Base-by-base conservation (phyloP, 1,140 invertebrate species). In the Campoletis sonorensis region DNA sequence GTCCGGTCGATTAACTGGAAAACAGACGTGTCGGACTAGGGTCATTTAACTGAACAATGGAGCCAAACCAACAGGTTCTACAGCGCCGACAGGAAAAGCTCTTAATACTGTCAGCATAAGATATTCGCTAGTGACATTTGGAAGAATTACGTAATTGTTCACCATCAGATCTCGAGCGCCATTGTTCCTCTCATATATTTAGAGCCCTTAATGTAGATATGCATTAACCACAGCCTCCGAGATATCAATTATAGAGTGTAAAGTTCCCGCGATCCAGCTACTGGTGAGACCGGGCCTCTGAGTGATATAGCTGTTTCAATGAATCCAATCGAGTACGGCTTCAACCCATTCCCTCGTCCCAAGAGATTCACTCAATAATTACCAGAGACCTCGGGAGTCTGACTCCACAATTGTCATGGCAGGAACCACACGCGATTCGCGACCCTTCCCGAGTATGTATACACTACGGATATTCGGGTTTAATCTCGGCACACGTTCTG, bases 211-310 rank as follows among this genome's bases (percentile, higher is more conserved):
- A 64, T 70, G 27, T 23, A 72, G 11, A 11, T 49, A 72, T 75
- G 23, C 16, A 54, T 75, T 49, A 75, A 54, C 13, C 18, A 58
- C 54, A 23, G 10, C 23, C 15, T 75, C 33, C 21, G 49, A 58
- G 49, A 75, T 77, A 61, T 77, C 23, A 77, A 77, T 77, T 61
- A 77, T 77, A 77, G 27, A 77, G 54, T 61, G 33, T 30, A 61
- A 77, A 77, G 51, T 75, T 49, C 11, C 71, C 21, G 37, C 51
- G 27, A 49, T 21, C 71, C n/a, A 33, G 72, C 37, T n/a, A 26
- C 54, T 21, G 23, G 23, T 27, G 72, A 49, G 40, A 23, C 18
- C 8, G 5, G 54, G 11, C 40, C 51, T 54, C 70, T 49, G n/a
- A 40, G 8, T 54, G 18, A 26, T 75, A 11, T 15, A 58, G 23